Conservation (phyloP, 2,888 invertebrate species). For the Caenorhabditis sp. region DNA sequence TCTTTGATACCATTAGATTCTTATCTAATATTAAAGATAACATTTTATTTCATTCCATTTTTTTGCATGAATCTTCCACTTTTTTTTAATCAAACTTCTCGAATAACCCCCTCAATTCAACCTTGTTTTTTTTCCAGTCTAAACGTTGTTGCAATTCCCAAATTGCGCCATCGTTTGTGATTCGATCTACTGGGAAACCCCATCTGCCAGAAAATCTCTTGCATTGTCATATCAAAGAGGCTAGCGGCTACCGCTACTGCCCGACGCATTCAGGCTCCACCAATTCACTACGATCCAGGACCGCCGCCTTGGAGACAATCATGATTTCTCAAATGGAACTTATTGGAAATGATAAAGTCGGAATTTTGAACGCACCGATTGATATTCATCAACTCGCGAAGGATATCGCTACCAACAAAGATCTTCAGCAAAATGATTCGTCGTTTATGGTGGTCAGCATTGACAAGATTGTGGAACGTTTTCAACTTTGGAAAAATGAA, state of each 20-base stretch:
- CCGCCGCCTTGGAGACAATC: slow-evolving; percentile 43
- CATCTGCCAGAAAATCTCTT: slow-evolving; percentile 55
- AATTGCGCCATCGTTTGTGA: slow-evolving; percentile 34
- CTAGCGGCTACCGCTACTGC: slow-evolving; percentile 48
- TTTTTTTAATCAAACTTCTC: not conserved
- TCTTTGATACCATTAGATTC: not conserved
- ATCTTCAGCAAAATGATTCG: slow-evolving; percentile 46
- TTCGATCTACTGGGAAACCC: slow-evolving; percentile 29
- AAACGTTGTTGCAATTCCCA: slow-evolving; percentile 26
- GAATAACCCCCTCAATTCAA: not conserved
- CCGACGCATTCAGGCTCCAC: not conserved
- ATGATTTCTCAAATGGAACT: slow-evolving; percentile 50
- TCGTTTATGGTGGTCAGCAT: slow-evolving; percentile 62
- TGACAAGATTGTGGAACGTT: slow-evolving; percentile 51
- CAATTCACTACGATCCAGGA: slow-evolving; percentile 27
- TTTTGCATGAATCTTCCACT: not conserved
- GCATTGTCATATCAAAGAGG: slow-evolving; percentile 32
- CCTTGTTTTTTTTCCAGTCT: slow-evolving; percentile 24
- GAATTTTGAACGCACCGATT: slow-evolving; percentile 25
- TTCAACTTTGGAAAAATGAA: slow-evolving; percentile 79
- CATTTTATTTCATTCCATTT: not conserved
- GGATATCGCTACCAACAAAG: slow-evolving; percentile 34
- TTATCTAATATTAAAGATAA: not conserved
- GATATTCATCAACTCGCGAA: slow-evolving; percentile 26
- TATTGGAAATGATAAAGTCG: slow-evolving; percentile 50